These are phyloP conservation scores for Diachrysia chrysitis DNA, from an alignment of 2,888 invertebrate species.

Conservation along the genomic window DNA sequence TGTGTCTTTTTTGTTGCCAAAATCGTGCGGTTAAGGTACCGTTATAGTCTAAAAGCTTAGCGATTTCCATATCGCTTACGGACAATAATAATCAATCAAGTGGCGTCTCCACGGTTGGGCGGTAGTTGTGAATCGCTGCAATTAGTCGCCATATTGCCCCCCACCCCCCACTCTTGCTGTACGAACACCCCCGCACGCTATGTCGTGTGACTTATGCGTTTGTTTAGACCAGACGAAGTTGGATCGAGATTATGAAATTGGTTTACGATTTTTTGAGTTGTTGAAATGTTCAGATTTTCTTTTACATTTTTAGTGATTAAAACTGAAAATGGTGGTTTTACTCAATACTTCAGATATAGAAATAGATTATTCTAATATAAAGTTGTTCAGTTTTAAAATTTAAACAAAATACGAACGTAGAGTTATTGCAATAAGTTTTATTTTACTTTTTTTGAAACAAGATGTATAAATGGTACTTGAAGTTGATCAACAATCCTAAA, in stretches of 20 bases:
- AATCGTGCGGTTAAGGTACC: constrained; percentile 15
- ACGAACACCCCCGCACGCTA: constrained; percentile 25
- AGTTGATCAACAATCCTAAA: background rate
- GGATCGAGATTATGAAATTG: constrained; percentile 47
- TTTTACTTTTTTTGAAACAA: no score
- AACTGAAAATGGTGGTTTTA: no score
- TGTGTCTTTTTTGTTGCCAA: background rate
- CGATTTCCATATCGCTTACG: constrained; percentile 68
- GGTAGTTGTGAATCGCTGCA: constrained; percentile 80
- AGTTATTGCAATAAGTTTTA: no score
- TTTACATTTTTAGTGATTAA: no score
- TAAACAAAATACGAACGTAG: no score
- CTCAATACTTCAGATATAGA: no score
- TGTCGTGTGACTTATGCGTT: constrained; percentile 54
- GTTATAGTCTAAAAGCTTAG: constrained; percentile 63
- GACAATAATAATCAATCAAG: constrained; percentile 79
- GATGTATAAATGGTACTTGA: background rate
- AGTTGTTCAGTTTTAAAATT: no score
- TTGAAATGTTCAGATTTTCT: constrained; percentile 18
- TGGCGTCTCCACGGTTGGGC: constrained; percentile 67
- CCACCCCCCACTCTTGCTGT: constrained; percentile 46
- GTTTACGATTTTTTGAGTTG: constrained; percentile 20
- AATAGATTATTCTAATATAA: no score
- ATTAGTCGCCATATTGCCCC: constrained; percentile 77
- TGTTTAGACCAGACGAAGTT: constrained; percentile 51